Conservation (phyloP, 92 coral and sea anemone genomes). For the Anthopleura xanthogrammica region DNA sequence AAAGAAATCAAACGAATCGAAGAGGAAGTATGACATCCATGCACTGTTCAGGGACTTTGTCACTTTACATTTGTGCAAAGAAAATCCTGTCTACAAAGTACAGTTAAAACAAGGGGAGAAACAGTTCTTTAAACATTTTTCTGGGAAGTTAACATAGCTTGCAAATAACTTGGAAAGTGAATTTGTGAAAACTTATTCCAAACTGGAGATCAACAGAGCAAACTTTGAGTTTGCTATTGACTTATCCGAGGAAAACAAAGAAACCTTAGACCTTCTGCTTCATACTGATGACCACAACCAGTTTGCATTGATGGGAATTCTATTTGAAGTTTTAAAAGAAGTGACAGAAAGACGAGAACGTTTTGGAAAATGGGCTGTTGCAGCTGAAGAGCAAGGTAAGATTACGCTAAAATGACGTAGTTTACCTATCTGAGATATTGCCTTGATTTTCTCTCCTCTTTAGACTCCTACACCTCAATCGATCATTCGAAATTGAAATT, state of each 20-base stretch:
- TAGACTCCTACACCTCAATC: too few species aligned
- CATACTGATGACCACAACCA: constrained; percentile 23
- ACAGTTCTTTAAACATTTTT: constrained; percentile 46
- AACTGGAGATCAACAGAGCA: constrained; percentile 38
- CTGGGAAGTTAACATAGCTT: constrained; percentile 34
- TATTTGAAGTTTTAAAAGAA: constrained; percentile 50
- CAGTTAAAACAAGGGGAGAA: constrained; percentile 41
- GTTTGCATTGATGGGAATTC: constrained; percentile 26
- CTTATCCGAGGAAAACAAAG: constrained; percentile 29
- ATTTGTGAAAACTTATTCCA: constrained; percentile 27
- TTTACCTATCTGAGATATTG: neutral
- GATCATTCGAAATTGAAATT: too few species aligned
- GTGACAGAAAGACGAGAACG: constrained; percentile 29
- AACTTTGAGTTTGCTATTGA: constrained; percentile 53
- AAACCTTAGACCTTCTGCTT: constrained; percentile 35
- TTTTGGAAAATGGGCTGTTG: constrained; percentile 54
- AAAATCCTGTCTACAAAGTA: constrained; percentile 7
- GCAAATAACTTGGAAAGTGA: constrained; percentile 44
- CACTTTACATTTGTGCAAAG: constrained; percentile 23
- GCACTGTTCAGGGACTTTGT: constrained; percentile 54
- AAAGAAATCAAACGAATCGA: neutral
- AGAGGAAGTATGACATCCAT: constrained; percentile 58
- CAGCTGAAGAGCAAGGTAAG: constrained; percentile 37
- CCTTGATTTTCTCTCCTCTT: too few species aligned
- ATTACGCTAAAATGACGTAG: too few species aligned